Percentiles rank a stretch among this genome's conserved stretches.
These are phyloP conservation scores for Amazona guildingii DNA, from an alignment of 2,113 vertebrate species.

Conservation along the genomic window DNA sequence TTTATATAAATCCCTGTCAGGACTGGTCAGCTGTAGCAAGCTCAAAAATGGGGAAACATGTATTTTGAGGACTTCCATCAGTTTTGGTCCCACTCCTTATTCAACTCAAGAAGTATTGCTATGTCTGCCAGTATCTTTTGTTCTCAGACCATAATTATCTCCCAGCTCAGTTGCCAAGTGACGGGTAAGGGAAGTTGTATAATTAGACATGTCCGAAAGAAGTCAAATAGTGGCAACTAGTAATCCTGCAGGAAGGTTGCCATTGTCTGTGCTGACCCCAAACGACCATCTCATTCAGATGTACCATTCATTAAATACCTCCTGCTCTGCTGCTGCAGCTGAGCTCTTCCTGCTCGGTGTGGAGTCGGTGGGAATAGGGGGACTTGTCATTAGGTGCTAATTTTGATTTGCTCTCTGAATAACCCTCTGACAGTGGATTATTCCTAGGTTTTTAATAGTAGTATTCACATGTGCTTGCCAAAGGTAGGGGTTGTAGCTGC, in stretches of 20 bases:
- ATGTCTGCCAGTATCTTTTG: neutral
- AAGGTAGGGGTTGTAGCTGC: neutral
- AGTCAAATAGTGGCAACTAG: neutral
- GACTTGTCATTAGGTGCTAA: slow-evolving; percentile 7
- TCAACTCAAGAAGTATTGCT: neutral
- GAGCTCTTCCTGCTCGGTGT: neutral
- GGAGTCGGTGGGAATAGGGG: neutral
- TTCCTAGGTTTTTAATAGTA: neutral
- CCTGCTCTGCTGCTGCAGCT: neutral
- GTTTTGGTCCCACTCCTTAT: neutral
- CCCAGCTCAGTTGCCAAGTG: slow-evolving; percentile 24
- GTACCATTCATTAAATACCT: slow-evolving; percentile 10
- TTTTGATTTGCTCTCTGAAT: slow-evolving; percentile 11
- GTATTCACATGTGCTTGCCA: neutral
- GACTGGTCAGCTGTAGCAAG: neutral
- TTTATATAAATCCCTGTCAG: neutral
- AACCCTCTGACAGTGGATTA: neutral
- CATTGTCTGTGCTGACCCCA: slow-evolving; percentile 12
- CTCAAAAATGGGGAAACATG: neutral
- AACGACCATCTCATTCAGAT: slow-evolving; percentile 36
- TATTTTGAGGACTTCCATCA: neutral
- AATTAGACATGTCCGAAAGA: slow-evolving; percentile 26
- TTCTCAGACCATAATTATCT: neutral
- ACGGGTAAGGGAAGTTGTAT: slow-evolving; percentile 22
- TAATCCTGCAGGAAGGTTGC: neutral